These are phyloP conservation scores for Phrynocephalus guinanensis DNA, from an alignment of 2,797 vertebrate genomes.

Conservation along the genomic window DNA sequence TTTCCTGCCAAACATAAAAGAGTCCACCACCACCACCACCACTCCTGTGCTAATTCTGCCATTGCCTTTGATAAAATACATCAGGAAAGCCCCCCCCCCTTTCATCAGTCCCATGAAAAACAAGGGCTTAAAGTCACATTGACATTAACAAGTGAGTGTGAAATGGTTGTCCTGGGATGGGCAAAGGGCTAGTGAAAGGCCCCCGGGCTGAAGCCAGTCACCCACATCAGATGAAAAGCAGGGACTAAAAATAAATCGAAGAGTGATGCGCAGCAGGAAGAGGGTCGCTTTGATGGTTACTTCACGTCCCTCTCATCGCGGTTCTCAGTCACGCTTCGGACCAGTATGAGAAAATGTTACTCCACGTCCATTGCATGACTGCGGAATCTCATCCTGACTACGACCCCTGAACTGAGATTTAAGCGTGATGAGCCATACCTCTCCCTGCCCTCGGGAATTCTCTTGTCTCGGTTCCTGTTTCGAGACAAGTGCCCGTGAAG, in stretches of 20 bases:
- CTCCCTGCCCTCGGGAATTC: no score
- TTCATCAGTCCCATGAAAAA: slow-evolving; percentile 57
- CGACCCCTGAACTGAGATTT: no score
- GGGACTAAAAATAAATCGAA: background rate
- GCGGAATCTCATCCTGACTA: no score
- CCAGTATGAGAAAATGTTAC: no score
- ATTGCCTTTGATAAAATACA: slow-evolving; percentile 38
- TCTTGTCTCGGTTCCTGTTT: no score
- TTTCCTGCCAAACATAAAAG: slow-evolving; percentile 55
- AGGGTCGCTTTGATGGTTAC: no score
- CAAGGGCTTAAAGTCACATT: slow-evolving; percentile 47
- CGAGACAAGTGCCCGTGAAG: no score
- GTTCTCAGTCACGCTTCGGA: no score
- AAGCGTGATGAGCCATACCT: no score
- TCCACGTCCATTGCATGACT: no score
- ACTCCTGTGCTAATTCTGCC: slow-evolving; percentile 18
- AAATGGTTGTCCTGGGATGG: slow-evolving; percentile 9
- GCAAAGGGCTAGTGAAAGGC: slow-evolving; percentile 26
- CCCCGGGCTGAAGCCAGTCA: background rate
- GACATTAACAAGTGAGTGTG: slow-evolving; percentile 48
- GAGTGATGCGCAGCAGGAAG: background rate
- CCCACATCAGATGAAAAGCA: slow-evolving; percentile 42
- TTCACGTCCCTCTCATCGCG: no score
- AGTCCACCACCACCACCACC: slow-evolving; percentile 10
- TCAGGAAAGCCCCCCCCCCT: slow-evolving; percentile 38